Evolutionary conservation across 2,888 invertebrate genomes (phyloP).

Genomic region (Tiphia femorata): DNA sequence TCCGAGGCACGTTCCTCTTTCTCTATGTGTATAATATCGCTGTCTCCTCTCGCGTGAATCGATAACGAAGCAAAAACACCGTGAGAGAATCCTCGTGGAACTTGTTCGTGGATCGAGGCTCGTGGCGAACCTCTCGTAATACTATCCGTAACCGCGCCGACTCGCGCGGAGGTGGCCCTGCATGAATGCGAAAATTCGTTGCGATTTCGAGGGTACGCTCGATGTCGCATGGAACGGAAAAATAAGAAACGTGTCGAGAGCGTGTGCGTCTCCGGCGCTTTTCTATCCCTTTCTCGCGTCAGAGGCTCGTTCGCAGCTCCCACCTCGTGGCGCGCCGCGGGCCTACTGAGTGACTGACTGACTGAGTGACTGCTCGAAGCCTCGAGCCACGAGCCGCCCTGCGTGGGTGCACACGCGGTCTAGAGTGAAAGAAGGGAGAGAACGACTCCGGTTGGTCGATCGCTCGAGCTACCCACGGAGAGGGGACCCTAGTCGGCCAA

Average conservation of each 20-base stretch:
- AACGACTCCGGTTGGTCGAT: conserved; percentile 44
- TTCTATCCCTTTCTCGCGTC: background rate
- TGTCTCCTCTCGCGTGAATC: no score
- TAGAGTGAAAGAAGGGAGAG: conserved; percentile 28
- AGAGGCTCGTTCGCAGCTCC: conserved; percentile 35
- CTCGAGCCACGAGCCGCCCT: conserved; percentile 52
- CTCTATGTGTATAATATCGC: no score
- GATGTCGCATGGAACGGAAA: no score
- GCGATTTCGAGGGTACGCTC: background rate
- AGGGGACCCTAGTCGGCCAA: conserved; percentile 50
- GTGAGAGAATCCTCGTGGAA: no score
- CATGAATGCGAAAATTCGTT: conserved; percentile 16
- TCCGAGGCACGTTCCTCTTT: no score
- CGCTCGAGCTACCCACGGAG: no score
- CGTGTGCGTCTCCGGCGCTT: background rate
- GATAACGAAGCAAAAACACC: no score
- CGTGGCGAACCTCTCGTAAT: no score
- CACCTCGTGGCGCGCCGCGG: conserved; percentile 63
- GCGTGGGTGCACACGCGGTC: conserved; percentile 64
- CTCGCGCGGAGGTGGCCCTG: conserved; percentile 4
- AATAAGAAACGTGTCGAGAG: background rate
- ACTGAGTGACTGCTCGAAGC: conserved; percentile 54
- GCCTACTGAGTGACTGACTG: conserved; percentile 65
- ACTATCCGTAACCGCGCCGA: no score
- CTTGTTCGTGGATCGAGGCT: no score